phyloP scores from a whole-genome alignment of 2,113 vertebrate species.

The Tachycineta bicolor region DNA sequence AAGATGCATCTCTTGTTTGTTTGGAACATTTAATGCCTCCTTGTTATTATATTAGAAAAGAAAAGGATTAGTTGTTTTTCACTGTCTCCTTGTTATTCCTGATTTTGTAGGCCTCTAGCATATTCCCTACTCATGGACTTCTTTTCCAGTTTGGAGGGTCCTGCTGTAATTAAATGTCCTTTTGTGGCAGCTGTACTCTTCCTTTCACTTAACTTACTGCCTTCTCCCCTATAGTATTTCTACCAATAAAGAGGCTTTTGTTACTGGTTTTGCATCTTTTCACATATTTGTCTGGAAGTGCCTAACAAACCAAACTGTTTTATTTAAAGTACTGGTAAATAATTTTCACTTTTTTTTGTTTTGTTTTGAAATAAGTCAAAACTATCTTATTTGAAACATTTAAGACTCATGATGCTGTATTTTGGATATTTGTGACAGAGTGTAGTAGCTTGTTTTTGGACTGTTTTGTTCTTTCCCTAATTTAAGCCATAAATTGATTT shows the following conservation, averaged over 20 bases:
- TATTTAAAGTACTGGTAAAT: background rate
- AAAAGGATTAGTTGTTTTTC: background rate
- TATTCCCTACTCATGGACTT: background rate
- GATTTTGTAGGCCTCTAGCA: background rate
- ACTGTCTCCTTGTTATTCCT: background rate
- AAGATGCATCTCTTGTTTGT: background rate
- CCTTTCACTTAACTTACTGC: background rate
- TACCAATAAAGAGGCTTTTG: background rate
- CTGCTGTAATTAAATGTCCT: background rate
- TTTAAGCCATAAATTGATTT: constrained; percentile 15
- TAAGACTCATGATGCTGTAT: background rate
- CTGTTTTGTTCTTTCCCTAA: background rate
- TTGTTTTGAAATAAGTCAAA: background rate
- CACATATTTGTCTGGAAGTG: background rate
- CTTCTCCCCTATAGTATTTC: background rate
- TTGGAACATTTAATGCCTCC: background rate
- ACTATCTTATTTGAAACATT: background rate
- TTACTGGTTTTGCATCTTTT: background rate
- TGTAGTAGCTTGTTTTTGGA: background rate
- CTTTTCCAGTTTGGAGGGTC: background rate
- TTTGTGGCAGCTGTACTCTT: background rate
- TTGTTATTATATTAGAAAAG: background rate
- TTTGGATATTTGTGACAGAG: background rate
- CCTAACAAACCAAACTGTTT: background rate
- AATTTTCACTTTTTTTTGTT: background rate